Evolutionary conservation across 2,888 invertebrate genomes (phyloP).

Genomic region (Stenoptilia bipunctidactyla): DNA sequence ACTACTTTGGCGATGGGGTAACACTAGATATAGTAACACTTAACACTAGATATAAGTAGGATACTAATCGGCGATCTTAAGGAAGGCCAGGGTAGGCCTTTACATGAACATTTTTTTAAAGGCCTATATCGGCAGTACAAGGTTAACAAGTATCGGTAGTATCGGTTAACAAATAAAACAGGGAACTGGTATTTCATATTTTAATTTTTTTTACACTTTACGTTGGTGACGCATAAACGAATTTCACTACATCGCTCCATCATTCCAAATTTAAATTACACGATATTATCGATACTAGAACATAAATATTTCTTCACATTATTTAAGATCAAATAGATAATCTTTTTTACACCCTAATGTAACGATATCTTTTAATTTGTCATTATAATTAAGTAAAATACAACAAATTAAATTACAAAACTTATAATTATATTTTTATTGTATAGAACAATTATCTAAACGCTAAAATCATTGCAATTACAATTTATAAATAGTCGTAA

Average conservation of each 20-base stretch:
- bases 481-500: constrained; percentile 61
- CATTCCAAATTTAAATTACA: constrained; percentile 56
- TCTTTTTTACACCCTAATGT: constrained; percentile 70
- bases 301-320: constrained; percentile 70
- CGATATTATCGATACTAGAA: constrained; percentile 66
- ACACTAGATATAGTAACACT: no score
- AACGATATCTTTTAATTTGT: constrained; percentile 69
- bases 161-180: constrained; percentile 12
- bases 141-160: no score
- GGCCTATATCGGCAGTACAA: no score
- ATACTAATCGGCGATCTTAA: no score
- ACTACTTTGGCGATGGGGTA: no score
- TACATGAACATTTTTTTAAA: no score
- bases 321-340: constrained; percentile 71
- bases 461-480: constrained; percentile 51
- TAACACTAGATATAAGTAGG: no score
- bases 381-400: constrained; percentile 64
- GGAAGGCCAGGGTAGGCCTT: no score
- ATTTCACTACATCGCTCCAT: constrained; percentile 67
- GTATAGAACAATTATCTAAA: constrained; percentile 62
- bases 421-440: constrained; percentile 56
- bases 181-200: constrained; percentile 51
- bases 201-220: constrained; percentile 66
- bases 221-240: constrained; percentile 66
- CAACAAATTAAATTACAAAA: constrained; percentile 67